Conservation (phyloP, 2,888 invertebrate species). For the Geotrupes spiniger region DNA sequence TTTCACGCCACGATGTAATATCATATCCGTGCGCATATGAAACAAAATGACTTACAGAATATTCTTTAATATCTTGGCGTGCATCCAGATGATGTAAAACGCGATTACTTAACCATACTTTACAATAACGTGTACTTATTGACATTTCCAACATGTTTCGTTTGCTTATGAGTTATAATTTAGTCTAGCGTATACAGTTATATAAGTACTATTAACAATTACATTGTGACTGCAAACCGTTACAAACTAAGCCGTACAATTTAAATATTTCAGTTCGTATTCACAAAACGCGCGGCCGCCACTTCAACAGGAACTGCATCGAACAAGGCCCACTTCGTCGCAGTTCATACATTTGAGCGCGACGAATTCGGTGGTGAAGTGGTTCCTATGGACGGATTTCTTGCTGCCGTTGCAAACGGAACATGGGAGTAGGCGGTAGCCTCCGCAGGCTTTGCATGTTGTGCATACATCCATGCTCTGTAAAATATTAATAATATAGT, state of each 20-base stretch:
- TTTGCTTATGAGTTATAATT: no score
- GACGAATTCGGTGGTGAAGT: slow-evolving; percentile 91
- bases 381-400: slow-evolving; percentile 90
- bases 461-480: slow-evolving; percentile 79
- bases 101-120: no score
- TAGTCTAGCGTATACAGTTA: no score
- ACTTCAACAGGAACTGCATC: slow-evolving; percentile 77
- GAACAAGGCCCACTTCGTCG: slow-evolving; percentile 90
- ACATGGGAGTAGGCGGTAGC: slow-evolving; percentile 88
- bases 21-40: no score
- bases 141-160: no score
- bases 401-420: slow-evolving; percentile 93
- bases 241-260: slow-evolving; percentile 8
- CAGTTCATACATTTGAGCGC: slow-evolving; percentile 94
- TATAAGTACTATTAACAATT: no score
- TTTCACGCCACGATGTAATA: no score
- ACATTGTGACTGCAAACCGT: slow-evolving; percentile 5
- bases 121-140: no score
- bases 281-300: not conserved
- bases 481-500: slow-evolving; percentile 39
- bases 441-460: slow-evolving; percentile 87
- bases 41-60: no score
- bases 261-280: slow-evolving; percentile 17
- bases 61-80: no score
- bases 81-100: no score